These are phyloP conservation scores for Drosophila emarginata DNA, from an alignment of 2,888 invertebrate species.

Conservation along the genomic window DNA sequence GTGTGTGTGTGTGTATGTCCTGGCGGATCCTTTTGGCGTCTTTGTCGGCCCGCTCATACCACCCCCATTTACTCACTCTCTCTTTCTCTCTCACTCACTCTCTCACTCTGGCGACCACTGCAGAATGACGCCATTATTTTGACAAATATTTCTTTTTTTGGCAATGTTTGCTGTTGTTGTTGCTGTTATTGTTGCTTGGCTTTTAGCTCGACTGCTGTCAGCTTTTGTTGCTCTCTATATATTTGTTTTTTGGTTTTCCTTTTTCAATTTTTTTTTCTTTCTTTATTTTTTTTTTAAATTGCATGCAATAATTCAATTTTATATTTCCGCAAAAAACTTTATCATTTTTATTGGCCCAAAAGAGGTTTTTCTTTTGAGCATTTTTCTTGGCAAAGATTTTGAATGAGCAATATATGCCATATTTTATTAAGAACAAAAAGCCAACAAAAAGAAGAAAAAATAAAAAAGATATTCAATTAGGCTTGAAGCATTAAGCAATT, in stretches of 20 bases:
- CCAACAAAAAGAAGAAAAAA: not conserved
- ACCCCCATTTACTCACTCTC: slow-evolving; percentile 11
- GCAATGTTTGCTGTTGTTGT: slow-evolving; percentile 51
- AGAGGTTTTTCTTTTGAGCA: slow-evolving; percentile 16
- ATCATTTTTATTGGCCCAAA: slow-evolving; percentile 54
- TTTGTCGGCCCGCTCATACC: slow-evolving; percentile 62
- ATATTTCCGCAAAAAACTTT: slow-evolving; percentile 74
- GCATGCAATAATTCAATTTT: slow-evolving; percentile 79
- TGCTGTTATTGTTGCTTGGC: slow-evolving; percentile 45
- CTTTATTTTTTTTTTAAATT: slow-evolving; percentile 63
- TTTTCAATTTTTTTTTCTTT: slow-evolving; percentile 29
- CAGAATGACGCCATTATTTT: slow-evolving; percentile 79
- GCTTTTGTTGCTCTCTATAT: slow-evolving; percentile 63
- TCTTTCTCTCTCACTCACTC: slow-evolving; percentile 21
- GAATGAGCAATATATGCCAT: slow-evolving; percentile 29
- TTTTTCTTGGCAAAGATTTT: slow-evolving; percentile 14
- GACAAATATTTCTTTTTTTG: slow-evolving; percentile 77
- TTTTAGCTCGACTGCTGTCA: slow-evolving; percentile 70
- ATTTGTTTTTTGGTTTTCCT: not conserved
- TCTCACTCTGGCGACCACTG: slow-evolving; percentile 59
- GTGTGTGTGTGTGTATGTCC: slow-evolving; percentile 40
- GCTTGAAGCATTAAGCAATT: slow-evolving; percentile 2
- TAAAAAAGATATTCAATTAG: slow-evolving; percentile 1
- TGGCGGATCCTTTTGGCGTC: slow-evolving; percentile 68
- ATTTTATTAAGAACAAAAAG: not conserved